Evolutionary conservation across 2,888 invertebrate genomes (phyloP), one percentile per base, ranked within the genome.

Genomic region (Pyrocoelia pectoralis): DNA sequence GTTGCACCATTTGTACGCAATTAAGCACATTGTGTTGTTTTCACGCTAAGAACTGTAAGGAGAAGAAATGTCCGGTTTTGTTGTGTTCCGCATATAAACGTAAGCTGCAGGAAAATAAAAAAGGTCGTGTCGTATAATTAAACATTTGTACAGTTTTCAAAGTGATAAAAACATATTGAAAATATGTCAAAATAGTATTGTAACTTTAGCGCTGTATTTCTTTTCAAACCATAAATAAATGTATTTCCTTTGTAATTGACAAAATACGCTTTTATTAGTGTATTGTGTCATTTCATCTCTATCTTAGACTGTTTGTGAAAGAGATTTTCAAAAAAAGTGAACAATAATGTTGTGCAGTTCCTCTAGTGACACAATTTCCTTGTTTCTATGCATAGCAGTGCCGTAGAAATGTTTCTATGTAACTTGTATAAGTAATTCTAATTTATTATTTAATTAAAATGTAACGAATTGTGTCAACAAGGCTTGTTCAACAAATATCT

Each of bases 11-110:
- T 19, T 58, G 58, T 15, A 52, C 18, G 9, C 58, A 58, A 10
- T 1, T 58, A 14, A 41, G 43, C 17, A 46, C 58, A 1, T 18
- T 58, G 17, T 58, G 58, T 43, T 58, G 58, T 28, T 58, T 50
- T 46, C 58, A 58, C 17, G 58, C 58, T n/a, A 51, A 46, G 6
- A 52, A 9, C 14, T 58, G 58, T 46, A 28, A 13, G 2, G 58
- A 58, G 12, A 29, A 6, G 2, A 51, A 43, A n/a, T 58, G 58
- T 29, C 10, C 58, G 9, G 51, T 58, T 4, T 19, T 52, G 14
- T 33, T 58, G n/a, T 58, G 58, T 18, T 13, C 41, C 0, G 5
- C 15, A 2, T 52, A 52, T 18, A 58, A 58, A 19, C 52, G 52
- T 9, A 57, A 57, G 48, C 1, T 56, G 12, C 8, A 14, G 33